Percentiles rank a stretch among this genome's conserved stretches.
phyloP scores from a whole-genome alignment of 2,888 invertebrate genomes.

The Synanthedon formicaeformis region DNA sequence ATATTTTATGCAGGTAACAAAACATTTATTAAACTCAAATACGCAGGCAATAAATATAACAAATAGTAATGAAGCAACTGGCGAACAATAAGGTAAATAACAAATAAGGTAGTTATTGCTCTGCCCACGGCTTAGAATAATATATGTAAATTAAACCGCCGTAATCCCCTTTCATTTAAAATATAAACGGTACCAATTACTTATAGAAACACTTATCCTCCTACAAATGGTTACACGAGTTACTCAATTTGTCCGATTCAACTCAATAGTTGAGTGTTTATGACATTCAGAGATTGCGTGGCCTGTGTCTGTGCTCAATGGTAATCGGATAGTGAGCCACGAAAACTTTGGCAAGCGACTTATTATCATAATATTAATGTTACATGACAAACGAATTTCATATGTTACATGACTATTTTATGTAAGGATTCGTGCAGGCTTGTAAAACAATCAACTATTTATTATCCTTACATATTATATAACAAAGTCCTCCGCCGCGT shows the following conservation, averaged over 20 bases:
- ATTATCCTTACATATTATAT: no score
- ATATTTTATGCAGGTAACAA: no score
- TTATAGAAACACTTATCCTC: neutral
- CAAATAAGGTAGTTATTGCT: neutral
- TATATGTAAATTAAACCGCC: neutral
- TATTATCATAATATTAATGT: no score
- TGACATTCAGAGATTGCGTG: slow-evolving; percentile 3
- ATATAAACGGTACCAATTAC: neutral
- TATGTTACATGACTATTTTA: no score
- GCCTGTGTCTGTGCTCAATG: slow-evolving; percentile 19
- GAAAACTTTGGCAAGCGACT: no score
- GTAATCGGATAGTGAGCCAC: neutral
- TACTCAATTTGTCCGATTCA: slow-evolving; percentile 8
- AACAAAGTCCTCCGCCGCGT: no score
- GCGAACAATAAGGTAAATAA: neutral
- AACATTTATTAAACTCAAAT: no score
- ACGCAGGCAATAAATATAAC: neutral
- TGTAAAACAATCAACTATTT: no score
- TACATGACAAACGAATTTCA: no score
- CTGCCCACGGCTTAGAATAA: neutral
- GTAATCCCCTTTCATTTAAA: neutral
- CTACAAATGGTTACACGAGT: neutral
- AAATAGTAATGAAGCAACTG: neutral
- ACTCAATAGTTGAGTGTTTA: slow-evolving; percentile 7
- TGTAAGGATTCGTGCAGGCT: no score